Conservation (phyloP, 2,888 invertebrate species). For the Rhagophthalmus giganteus region DNA sequence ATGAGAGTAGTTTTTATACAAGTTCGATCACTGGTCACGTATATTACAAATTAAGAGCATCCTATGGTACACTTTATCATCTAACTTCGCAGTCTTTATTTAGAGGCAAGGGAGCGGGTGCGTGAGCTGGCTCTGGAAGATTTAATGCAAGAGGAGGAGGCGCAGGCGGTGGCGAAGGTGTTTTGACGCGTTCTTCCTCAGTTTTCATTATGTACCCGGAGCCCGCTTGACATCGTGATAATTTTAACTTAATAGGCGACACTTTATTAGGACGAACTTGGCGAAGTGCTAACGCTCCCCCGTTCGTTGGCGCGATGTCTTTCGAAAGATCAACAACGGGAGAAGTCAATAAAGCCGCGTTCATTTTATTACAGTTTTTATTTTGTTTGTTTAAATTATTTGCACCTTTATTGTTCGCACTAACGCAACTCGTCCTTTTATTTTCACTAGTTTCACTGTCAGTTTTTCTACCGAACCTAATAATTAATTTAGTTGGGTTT, state of each 20-base stretch:
- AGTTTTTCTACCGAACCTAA: constrained; percentile 37
- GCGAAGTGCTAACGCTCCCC: constrained; percentile 55
- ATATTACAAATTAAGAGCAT: constrained; percentile 44
- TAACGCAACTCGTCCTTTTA: constrained; percentile 4
- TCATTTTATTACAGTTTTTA: constrained; percentile 23
- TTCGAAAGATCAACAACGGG: constrained; percentile 16
- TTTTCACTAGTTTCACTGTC: constrained; percentile 23
- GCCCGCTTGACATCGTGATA: constrained; percentile 80
- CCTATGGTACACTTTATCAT: constrained; percentile 65
- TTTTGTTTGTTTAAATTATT: constrained; percentile 20
- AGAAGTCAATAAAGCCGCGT: constrained; percentile 8
- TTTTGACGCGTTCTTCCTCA: constrained; percentile 43
- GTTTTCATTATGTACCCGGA: constrained; percentile 66
- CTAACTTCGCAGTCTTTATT: constrained; percentile 87
- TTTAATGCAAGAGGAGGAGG: constrained; percentile 29
- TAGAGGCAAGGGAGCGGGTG: constrained; percentile 61
- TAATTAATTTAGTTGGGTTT: constrained; percentile 63
- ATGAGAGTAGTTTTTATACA: constrained; percentile 45
- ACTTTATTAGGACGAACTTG: constrained; percentile 69
- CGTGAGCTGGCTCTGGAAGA: constrained; percentile 40
- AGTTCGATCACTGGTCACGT: constrained; percentile 47
- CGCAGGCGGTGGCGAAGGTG: constrained; percentile 41
- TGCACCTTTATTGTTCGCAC: constrained; percentile 31
- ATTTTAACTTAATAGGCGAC: constrained; percentile 81
- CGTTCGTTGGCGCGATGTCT: constrained; percentile 22